Evolutionary conservation across 2,797 vertebrate species (phyloP).

Genomic region (Oryzias dopingdopingensis): DNA sequence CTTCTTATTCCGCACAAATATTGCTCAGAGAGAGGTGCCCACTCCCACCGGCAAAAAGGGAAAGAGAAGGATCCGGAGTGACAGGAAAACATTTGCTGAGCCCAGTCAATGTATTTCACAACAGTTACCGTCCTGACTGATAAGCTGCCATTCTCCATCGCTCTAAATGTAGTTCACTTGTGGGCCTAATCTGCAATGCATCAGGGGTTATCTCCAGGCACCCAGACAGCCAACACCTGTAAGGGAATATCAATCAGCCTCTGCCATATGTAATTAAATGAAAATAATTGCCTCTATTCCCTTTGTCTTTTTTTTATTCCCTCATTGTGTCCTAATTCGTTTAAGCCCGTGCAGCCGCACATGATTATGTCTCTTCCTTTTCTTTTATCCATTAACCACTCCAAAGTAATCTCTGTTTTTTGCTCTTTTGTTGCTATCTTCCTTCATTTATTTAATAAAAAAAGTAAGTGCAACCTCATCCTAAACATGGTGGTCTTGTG

Average conservation of each 20-base stretch:
- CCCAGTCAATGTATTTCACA: conserved; percentile 43
- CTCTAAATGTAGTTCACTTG: conserved; percentile 49
- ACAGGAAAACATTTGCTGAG: conserved; percentile 34
- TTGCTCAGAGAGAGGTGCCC: not conserved
- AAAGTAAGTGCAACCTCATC: conserved; percentile 70
- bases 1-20: conserved; percentile 20
- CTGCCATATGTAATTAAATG: conserved; percentile 72
- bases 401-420: conserved; percentile 65
- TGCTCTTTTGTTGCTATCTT: conserved; percentile 68
- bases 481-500: conserved; percentile 47
- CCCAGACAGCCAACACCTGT: conserved; percentile 61
- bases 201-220: conserved; percentile 70
- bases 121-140: conserved; percentile 49
- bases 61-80: conserved; percentile 17
- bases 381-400: conserved; percentile 55
- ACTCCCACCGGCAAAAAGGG: not conserved
- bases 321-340: conserved; percentile 18
- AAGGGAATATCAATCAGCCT: conserved; percentile 66
- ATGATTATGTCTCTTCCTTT: conserved; percentile 43
- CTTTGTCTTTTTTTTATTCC: conserved; percentile 48
- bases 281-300: conserved; percentile 66
- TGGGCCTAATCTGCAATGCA: conserved; percentile 68
- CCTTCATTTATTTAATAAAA: conserved; percentile 63
- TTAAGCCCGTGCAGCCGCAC: conserved; percentile 23
- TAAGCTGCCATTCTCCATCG: conserved; percentile 48